Evolutionary conservation across 2,113 vertebrate species (phyloP).

Genomic region (Ptilorrhoa leucosticta): DNA sequence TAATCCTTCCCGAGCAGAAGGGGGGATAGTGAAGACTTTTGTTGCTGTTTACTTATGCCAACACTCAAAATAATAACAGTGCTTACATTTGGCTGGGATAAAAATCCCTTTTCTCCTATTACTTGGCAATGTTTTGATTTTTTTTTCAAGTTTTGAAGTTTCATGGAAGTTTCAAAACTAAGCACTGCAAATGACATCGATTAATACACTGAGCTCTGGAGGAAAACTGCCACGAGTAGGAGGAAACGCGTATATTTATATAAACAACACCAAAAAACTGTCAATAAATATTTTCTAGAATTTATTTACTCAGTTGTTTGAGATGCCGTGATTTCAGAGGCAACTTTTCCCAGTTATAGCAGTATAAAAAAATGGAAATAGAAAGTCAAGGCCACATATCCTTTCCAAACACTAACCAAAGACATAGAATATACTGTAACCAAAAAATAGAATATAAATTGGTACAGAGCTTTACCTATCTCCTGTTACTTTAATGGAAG

Average conservation of each 20-base stretch:
- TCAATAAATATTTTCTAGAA: background rate
- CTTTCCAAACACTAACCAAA: background rate
- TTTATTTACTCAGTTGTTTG: background rate
- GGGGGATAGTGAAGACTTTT: background rate
- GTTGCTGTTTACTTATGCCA: background rate
- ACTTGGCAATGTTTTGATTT: background rate
- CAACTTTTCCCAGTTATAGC: background rate
- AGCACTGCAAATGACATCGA: background rate
- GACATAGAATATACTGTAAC: background rate
- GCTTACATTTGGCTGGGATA: background rate
- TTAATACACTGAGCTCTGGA: background rate
- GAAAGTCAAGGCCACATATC: background rate
- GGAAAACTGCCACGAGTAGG: background rate
- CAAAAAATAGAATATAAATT: background rate
- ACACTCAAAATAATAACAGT: background rate
- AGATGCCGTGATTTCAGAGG: background rate
- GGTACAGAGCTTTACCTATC: background rate
- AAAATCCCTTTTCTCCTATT: background rate
- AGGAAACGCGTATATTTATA: background rate
- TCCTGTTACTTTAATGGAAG: background rate
- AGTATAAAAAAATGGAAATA: background rate
- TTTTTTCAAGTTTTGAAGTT: background rate
- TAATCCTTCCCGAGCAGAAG: background rate
- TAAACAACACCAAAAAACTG: background rate
- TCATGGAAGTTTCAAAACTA: background rate